Percentiles rank a stretch among this genome's conserved stretches.
Evolutionary conservation across 2,113 vertebrate genomes (phyloP).

Genomic region (Cyprinodon variegatus): DNA sequence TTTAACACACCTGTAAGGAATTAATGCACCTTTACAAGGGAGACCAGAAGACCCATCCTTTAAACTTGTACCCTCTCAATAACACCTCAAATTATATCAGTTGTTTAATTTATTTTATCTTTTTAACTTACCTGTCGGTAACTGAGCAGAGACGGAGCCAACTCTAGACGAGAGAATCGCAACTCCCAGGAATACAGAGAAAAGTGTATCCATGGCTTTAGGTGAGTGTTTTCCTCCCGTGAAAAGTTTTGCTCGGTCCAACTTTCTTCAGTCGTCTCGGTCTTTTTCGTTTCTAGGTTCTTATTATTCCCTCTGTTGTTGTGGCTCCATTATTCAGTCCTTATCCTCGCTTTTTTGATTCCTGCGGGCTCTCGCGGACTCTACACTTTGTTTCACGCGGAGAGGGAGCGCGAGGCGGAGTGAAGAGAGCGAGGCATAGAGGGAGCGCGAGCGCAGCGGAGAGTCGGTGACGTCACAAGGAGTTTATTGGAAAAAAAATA

Average conservation of each 20-base stretch:
- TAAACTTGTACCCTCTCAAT: conserved; percentile 10
- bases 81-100: too few relatives aligned
- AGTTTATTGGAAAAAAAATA: conserved; percentile 14
- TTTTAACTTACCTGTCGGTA: conserved; percentile 67
- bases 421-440: conserved; percentile 12
- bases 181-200: conserved; percentile 54
- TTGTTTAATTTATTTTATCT: too few relatives aligned
- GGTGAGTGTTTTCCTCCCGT: conserved; percentile 38
- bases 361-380: conserved; percentile 57
- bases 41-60: not conserved
- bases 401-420: conserved; percentile 29
- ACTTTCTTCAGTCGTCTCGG: conserved; percentile 4
- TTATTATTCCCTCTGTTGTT: conserved; percentile 59
- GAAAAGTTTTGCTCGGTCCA: conserved; percentile 48
- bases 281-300: conserved; percentile 3
- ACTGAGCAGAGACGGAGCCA: conserved; percentile 44
- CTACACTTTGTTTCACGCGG: conserved; percentile 68
- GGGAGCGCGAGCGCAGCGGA: conserved; percentile 21
- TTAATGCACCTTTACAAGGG: not conserved
- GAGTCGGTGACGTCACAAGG: conserved; percentile 65
- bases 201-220: conserved; percentile 73
- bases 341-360: conserved; percentile 56
- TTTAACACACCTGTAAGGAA: conserved; percentile 62
- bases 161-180: conserved; percentile 42
- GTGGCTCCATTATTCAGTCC: conserved; percentile 65